Base-by-base conservation (phyloP, 2,797 vertebrate species). In the Pygocentrus nattereri region DNA sequence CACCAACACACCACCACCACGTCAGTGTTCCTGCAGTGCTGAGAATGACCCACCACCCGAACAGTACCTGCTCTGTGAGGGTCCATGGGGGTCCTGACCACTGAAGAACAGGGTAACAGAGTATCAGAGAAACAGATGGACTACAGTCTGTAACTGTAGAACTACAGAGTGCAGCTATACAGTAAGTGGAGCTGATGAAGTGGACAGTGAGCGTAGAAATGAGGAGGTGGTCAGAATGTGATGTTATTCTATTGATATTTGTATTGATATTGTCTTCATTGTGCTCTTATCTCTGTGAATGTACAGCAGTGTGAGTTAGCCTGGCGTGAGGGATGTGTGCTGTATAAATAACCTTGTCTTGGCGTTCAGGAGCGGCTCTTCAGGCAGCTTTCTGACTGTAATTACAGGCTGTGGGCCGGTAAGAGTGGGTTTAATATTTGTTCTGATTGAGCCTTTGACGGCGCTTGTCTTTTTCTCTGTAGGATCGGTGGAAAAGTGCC, bases 391-490 rank as follows among this genome's bases (percentile, higher is more conserved):
- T 90, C 89, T 34, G 23, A 56, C 25, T 56, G 74, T 41, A 59
- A 72, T 69, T 56, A 67, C 6, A 67, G 49, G 41, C 62, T 31
- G 59, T 52, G 23, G 62, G 50, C 47, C 68, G 58, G 58, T 71
- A 47, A 49, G 61, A 62, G 54, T 18, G 10, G 21, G 47, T 49
- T 23, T 70, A 70, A 47, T 70, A 58, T 76, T 76, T 49, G 86
- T 64, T 82, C 52, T 38, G 80, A 85, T 79, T 89, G 86, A 88
- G 78, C 88, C 75, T 84, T 82, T 89, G 87, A 90, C 87, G 79
- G 44, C 25, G 41, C 44, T 67, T 72, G 72, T 74, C 19, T 68
- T 75, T 80, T 77, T 69, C 54, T 64, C 72, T 68, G 68, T 72
- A 85, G 84, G 81, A 71, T 72, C 78, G 71, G 49, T 82, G 72